Evolutionary conservation across 2,113 vertebrate species (phyloP), one percentile per base, ranked within the genome.

Genomic region (Corythoichthys intestinalis): DNA sequence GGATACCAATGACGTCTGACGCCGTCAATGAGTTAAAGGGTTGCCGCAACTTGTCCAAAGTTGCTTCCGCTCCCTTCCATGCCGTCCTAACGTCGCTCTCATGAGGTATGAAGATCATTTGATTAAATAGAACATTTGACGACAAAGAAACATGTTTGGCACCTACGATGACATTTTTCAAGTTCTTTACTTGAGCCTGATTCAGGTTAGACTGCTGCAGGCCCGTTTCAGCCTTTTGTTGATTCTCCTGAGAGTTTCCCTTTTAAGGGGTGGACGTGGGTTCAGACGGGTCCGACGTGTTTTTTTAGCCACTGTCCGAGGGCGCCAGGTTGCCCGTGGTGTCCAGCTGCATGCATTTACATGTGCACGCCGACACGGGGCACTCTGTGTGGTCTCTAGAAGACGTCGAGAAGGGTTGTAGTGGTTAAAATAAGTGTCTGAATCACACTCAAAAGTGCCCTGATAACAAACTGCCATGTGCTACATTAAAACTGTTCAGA

Each of bases 261-360:
- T 82, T 86, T 74, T 83, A 85, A 58, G 67, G 70, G 52, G 63
- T 28, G 39, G 59, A 63, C 10, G n/a, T 20, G 39, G 39, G 4
- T 41, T 41, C 39, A 41, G 39, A 44, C 17, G n/a, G 10, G 20
- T 35, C 54, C 58, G 41, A 61, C 71, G 4, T 38, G 0, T 34
- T 6, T 2, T 77, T 89, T 88, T 92, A 95, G 85, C 92, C 90
- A 81, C 92, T 94, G 92, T 99, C 96, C 59, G 94, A 96, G 73
- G 97, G 96, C 71, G 96, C 90, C 54, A 99, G 92, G 88, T 97
- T 99, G 71, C 97, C 97, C 10, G 96, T 99, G 47, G 96, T 98
- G 91, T 98, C 97, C 92, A 99, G 89, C 89, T 99, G 97, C 97
- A 99, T 99, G 87, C 97, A 99, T 88, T 96, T 98, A 86, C 97